Base-by-base conservation (phyloP, 2,797 vertebrate species). In the Cheirogaleus major region DNA sequence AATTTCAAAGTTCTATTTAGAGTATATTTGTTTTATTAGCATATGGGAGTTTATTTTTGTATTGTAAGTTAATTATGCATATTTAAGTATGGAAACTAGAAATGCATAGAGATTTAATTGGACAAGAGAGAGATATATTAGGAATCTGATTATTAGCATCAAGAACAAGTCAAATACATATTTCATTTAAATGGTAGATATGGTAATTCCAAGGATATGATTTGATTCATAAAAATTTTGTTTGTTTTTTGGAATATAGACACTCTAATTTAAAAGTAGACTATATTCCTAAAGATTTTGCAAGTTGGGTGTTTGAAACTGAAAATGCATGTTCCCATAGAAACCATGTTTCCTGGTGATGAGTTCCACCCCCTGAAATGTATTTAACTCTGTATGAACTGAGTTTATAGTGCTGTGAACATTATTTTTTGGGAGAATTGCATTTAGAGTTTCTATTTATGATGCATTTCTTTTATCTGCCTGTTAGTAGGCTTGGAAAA, bases 201-300 rank as follows among this genome's bases (percentile, higher is more conserved):
- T 55, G 4, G 4, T 69, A 75, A 78, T 91, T 93, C 65, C 65
- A 93, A 45, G 78, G 45, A 59, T 59, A 43, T 1, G 5, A 89
- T 80, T 95, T 96, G 43, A 95, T 80, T 89, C n/a, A 89, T 70
- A 70, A n/a, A 95, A 85, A 45, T 83, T 96, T 97, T 90, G 41
- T 90, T 94, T 89, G 20, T 86, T 93, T 96, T 94, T 30, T 27
- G 79, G 63, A 85, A 67, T 95, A 25, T 72, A 91, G 52, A 23
- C 48, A 91, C 43, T 92, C 5, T 89, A 52, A 81, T 88, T 85
- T 91, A 79, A 81, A 88, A 93, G 57, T 22, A 87, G 9, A 87
- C 20, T 17, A 1, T 79, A 2, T 82, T 75, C n/a, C 15, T 89
- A 92, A 85, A 79, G 32, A 59, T 50, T 96, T 89, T 95, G 41